These are phyloP conservation scores for Drosophila suzukii DNA, from an alignment of 1,140 invertebrate genomes.

Conservation along the genomic window DNA sequence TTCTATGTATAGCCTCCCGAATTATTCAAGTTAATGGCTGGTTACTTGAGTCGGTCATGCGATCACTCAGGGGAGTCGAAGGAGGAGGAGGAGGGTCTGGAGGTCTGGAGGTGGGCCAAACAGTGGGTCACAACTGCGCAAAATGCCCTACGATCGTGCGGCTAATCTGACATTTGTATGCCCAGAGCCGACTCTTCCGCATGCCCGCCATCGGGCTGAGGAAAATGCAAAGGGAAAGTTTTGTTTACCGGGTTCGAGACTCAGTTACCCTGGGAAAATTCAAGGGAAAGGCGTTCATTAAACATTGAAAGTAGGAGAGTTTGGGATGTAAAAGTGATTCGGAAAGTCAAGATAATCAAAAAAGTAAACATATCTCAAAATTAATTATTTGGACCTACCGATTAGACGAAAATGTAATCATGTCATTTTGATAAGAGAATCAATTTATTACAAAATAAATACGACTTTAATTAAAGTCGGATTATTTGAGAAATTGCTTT, in stretches of 20 bases:
- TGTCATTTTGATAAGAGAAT: too few relatives aligned
- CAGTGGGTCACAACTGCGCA: conserved; percentile 67
- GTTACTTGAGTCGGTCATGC: conserved; percentile 56
- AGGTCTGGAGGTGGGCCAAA: conserved; percentile 16
- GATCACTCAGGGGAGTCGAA: conserved; percentile 14
- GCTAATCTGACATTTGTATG: conserved; percentile 70
- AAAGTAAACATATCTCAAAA: too few relatives aligned
- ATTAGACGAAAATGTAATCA: too few relatives aligned
- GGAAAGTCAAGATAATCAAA: too few relatives aligned
- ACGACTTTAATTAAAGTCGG: too few relatives aligned
- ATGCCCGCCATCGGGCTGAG: conserved; percentile 17
- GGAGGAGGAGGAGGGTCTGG: neutral
- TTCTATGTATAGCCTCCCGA: conserved; percentile 14
- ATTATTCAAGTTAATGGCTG: conserved; percentile 53
- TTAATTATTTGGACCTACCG: too few relatives aligned
- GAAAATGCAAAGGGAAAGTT: conserved; percentile 41
- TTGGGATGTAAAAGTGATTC: too few relatives aligned
- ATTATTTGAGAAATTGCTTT: too few relatives aligned
- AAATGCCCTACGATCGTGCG: conserved; percentile 29
- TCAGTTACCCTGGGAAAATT: conserved; percentile 27
- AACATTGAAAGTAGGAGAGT: too few relatives aligned
- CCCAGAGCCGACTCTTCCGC: conserved; percentile 63
- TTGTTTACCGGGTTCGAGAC: conserved; percentile 1
- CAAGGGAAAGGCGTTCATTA: too few relatives aligned
- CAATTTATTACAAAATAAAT: too few relatives aligned